Evolutionary conservation across 2,797 vertebrate genomes (phyloP).

Genomic region (Zenarchopterus dispar): DNA sequence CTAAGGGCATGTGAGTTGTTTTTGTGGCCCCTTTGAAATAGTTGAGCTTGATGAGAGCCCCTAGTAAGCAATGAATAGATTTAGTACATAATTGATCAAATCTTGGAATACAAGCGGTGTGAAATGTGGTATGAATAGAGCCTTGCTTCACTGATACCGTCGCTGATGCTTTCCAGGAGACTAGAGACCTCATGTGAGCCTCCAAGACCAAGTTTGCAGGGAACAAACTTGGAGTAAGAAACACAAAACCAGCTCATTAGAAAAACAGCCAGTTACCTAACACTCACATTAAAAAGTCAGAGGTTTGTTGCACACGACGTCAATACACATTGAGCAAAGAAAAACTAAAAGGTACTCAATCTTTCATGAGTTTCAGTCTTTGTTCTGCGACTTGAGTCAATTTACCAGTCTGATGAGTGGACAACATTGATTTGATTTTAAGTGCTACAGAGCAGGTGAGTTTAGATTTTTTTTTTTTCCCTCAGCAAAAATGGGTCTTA

Average conservation of each 20-base stretch:
- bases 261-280: conserved; percentile 2
- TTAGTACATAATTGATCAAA: conserved; percentile 71
- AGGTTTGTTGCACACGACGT: background rate
- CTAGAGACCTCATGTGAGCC: conserved; percentile 15
- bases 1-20: conserved; percentile 71
- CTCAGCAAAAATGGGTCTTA: background rate
- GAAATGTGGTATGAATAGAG: conserved; percentile 28
- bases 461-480: background rate
- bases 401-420: background rate
- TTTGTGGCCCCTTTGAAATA: conserved; percentile 72
- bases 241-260: background rate
- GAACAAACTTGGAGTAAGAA: conserved; percentile 8
- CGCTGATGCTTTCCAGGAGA: conserved; percentile 45
- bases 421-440: background rate
- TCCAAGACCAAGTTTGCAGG: conserved; percentile 16
- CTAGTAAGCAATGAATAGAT: conserved; percentile 67
- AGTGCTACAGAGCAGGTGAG: background rate
- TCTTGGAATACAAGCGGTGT: conserved; percentile 43
- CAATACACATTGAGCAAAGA: background rate
- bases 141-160: background rate
- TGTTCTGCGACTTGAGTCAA: background rate
- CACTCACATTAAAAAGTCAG: background rate
- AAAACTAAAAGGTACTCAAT: conserved; percentile 1
- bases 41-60: conserved; percentile 62
- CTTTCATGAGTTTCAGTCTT: background rate